These are phyloP conservation scores for Casuarius casuarius DNA, from an alignment of 2,113 vertebrate species.

Conservation along the genomic window DNA sequence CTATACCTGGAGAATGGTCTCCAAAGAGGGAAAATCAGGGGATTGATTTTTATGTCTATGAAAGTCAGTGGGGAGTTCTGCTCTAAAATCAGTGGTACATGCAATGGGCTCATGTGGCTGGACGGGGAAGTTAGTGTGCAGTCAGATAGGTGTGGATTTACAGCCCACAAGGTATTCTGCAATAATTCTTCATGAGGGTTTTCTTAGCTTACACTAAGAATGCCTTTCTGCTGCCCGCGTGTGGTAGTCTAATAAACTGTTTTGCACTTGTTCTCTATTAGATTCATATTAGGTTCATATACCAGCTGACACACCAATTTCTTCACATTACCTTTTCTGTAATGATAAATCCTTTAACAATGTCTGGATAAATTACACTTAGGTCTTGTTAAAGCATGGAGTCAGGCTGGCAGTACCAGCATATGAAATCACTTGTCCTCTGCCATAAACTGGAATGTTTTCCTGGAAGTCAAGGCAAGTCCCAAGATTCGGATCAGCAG, in stretches of 20 bases:
- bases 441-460: neutral
- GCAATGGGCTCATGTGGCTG: neutral
- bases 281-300: neutral
- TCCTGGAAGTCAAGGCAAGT: neutral
- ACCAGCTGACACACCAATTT: constrained; percentile 37
- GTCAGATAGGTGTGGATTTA: constrained; percentile 43
- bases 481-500: neutral
- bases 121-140: constrained; percentile 26
- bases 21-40: neutral
- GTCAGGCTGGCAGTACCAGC: neutral
- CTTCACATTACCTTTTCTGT: constrained; percentile 10
- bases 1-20: constrained; percentile 6
- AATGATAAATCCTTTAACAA: constrained; percentile 18
- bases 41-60: constrained; percentile 43
- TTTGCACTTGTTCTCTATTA: constrained; percentile 19
- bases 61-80: constrained; percentile 29
- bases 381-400: neutral
- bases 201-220: constrained; percentile 16
- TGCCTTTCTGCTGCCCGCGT: neutral
- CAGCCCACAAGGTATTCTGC: constrained; percentile 3
- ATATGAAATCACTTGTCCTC: neutral
- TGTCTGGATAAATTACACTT: neutral
- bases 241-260: constrained; percentile 27
- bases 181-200: constrained; percentile 25
- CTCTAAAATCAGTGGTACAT: constrained; percentile 32